A percentile compares a stretch with the other conserved stretches of the same genome.
Evolutionary conservation across 2,888 invertebrate genomes (phyloP).

Genomic region (Sicus ferrugineus): DNA sequence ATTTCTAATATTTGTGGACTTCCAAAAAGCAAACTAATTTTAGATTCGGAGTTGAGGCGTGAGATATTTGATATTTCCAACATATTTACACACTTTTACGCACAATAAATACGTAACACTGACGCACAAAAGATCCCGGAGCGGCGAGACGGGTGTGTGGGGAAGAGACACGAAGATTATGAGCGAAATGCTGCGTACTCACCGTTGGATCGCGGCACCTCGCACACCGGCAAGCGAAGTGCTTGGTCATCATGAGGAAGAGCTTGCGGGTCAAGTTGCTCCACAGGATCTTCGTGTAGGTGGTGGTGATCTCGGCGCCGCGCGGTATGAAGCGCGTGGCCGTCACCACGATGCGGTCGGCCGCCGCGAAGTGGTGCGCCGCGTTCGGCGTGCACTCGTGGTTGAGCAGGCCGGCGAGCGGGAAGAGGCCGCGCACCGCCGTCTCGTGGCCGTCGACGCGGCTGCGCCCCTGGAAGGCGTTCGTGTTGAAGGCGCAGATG

Average conservation of each 20-base stretch:
- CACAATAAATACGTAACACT: too few species aligned
- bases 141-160: too few species aligned
- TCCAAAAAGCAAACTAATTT: too few species aligned
- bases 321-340: slow-evolving; percentile 70
- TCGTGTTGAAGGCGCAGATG: slow-evolving; percentile 62
- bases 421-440: slow-evolving; percentile 72
- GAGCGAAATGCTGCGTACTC: slow-evolving; percentile 66
- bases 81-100: too few species aligned
- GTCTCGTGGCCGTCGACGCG: slow-evolving; percentile 53
- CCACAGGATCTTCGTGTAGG: slow-evolving; percentile 76
- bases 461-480: slow-evolving; percentile 61
- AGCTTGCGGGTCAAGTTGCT: slow-evolving; percentile 73
- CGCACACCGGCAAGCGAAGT: slow-evolving; percentile 73
- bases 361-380: slow-evolving; percentile 71
- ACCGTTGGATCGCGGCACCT: slow-evolving; percentile 75
- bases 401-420: slow-evolving; percentile 73
- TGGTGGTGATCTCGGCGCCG: slow-evolving; percentile 73
- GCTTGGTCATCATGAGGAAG: slow-evolving; percentile 71
- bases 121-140: too few species aligned
- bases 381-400: slow-evolving; percentile 79
- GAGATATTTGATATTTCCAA: too few species aligned
- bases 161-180: too few species aligned
- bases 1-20: too few species aligned
- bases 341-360: slow-evolving; percentile 69
- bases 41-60: too few species aligned